Percentiles rank a stretch among this genome's conserved stretches.
These are phyloP conservation scores for Cynocephalus volans DNA, from an alignment of 2,113 vertebrate species.

Conservation along the genomic window DNA sequence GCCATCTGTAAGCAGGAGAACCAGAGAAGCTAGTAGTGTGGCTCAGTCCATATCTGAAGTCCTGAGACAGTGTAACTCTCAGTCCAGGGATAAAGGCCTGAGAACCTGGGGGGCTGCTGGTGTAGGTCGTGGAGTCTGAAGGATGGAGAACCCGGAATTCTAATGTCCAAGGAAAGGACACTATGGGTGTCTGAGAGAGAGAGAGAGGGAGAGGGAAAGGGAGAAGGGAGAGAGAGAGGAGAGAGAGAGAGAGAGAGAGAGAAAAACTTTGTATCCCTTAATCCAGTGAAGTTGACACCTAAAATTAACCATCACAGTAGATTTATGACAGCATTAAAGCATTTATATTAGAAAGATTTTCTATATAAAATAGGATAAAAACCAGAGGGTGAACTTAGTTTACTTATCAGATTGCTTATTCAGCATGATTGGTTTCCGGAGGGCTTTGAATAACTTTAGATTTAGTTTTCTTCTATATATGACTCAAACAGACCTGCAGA, in stretches of 20 bases:
- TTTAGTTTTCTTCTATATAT: constrained; percentile 49
- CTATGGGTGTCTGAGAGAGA: background rate
- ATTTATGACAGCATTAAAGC: constrained; percentile 30
- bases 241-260: background rate
- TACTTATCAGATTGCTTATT: background rate
- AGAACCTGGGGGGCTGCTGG: background rate
- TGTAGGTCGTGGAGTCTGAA: background rate
- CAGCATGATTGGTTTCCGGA: constrained; percentile 37
- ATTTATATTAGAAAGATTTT: constrained; percentile 19
- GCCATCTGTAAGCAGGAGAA: background rate
- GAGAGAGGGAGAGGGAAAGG: background rate
- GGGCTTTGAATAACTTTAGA: constrained; percentile 16
- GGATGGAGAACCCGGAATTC: background rate
- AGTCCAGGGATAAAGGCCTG: background rate
- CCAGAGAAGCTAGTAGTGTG: background rate
- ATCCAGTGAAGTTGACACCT: background rate
- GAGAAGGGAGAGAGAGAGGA: background rate
- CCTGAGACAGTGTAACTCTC: background rate
- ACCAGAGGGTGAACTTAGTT: background rate
- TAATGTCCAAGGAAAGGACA: background rate
- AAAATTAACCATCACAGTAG: background rate
- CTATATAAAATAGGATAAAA: constrained; percentile 39
- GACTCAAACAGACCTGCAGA: background rate
- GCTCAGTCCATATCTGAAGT: background rate
- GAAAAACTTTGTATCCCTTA: background rate